Evolutionary conservation across 2,888 invertebrate species (phyloP).

Genomic region (Chydorus sphaericus): DNA sequence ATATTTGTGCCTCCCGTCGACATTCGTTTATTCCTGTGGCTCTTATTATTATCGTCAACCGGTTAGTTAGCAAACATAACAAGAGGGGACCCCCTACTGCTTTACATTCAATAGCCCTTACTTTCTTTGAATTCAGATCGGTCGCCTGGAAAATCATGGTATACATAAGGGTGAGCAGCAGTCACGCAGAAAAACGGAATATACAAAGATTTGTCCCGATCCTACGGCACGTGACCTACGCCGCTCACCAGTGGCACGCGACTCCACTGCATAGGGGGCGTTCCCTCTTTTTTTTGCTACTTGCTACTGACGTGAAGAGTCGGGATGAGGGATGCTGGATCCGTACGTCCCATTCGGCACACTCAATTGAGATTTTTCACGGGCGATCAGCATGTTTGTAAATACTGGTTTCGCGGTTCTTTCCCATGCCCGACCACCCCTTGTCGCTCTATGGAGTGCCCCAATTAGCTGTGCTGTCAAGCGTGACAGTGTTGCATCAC

Average conservation of each 20-base stretch:
- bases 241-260: conserved; percentile 5
- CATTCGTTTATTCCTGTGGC: neutral
- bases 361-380: conserved; percentile 14
- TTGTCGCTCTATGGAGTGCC: no score
- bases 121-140: neutral
- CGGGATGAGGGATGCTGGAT: neutral
- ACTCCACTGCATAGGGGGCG: neutral
- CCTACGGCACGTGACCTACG: neutral
- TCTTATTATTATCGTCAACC: neutral
- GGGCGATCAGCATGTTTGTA: conserved; percentile 11
- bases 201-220: conserved; percentile 5
- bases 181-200: neutral
- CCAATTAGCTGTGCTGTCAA: no score
- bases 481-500: no score
- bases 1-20: neutral
- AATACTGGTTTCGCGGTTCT: conserved; percentile 12
- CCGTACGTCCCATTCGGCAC: neutral
- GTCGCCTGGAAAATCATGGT: neutral
- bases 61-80: neutral
- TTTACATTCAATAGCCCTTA: neutral
- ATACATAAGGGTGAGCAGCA: neutral
- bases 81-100: neutral
- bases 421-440: no score
- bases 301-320: neutral
- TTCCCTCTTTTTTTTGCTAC: neutral